Base-by-base conservation (phyloP, 2,797 vertebrate species). In the Ispidina lecontei region DNA sequence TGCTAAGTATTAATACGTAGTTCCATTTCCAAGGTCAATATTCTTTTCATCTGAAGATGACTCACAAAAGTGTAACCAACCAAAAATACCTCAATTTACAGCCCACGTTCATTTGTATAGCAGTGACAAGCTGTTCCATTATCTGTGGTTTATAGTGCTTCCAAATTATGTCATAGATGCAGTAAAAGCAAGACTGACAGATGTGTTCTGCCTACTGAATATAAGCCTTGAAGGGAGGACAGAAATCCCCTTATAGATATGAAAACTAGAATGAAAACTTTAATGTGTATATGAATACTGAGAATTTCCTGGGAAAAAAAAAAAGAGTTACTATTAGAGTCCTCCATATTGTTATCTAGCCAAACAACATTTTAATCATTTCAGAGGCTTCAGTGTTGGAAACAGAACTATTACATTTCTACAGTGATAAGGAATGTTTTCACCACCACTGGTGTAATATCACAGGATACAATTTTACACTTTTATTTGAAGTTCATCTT, bases 41-140 rank as follows among this genome's bases (percentile, higher is more conserved):
- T 33, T 86, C 55, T 65, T 87, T 70, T 73, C 67, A 83, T 59
- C 52, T 73, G 43, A 46, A 7, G 10, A 90, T 95, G 89, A 94
- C 31, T 95, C 92, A 95, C 35, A 51, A 22, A 95, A 93, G 35
- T 52, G 51, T 83, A 92, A 75, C 60, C 46, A 85, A 83, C 51
- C 65, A 80, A 91, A 93, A 95, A 91, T 84, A 95, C 23, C 52
- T 70, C 41, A 33, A 17, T 95, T 93, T 79, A 68, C 71, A 94
- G 76, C 71, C 77, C 71, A 93, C 47, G 80, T 75, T 68, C 47
- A 86, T 91, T 90, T 89, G 64, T 74, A 56, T 33, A 79, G 56
- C 85, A 76, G 29, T 73, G 77, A 93, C 95, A 95, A 95, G 67
- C 87, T 95, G 85, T 93, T 92, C 60, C 52, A 91, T 81, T 88